Base-by-base conservation (phyloP, 1,140 invertebrate genomes). In the Sitobion miscanthi region DNA sequence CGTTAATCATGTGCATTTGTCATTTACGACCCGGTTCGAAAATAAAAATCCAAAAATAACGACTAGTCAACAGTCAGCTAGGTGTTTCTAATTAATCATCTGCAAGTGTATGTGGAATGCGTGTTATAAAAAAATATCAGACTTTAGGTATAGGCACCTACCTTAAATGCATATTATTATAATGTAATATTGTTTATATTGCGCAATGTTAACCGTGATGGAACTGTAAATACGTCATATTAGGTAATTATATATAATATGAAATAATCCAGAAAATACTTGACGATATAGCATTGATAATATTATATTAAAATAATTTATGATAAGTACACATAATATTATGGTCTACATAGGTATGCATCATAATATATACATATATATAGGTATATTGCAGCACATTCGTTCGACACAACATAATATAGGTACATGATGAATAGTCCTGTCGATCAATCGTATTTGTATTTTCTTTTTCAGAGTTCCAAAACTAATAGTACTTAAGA, bases 1-100 rank as follows among this genome's bases (percentile, higher is more conserved):
- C 88, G 88, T 90, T 90, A 90, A 90, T 90, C 88, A 90, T 30
- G 52, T 35, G 35, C 21, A 23, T 90, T 90, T 90, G 89, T 90
- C 89, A n/a, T 90, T 90, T 90, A 90, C 89, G 89, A 90, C 38
- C 54, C 42, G 38, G 57, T 69, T 90, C 38, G 89, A 57, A 90
- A 62, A 90, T 45, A 62, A 90, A 89, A 62, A 69, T 69, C 89
- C 57, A 45, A 69, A 90, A 69, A 90, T 90, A 90, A 90, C 54
- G 54, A 69, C 89, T 25, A 90, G 20, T 90, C 89, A 45, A 45
- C 89, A 62, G 38, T 45, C 45, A 38, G 2, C n/a, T 45, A 62
- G 54, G 54, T 62, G 89, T 90, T 90, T 69, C 89, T 90, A 45
- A 90, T 90, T 69, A 69, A 90, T 90, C 89, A 45, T 30, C 35